phyloP scores from a whole-genome alignment of 2,888 invertebrate genomes.

The Chironomus riparius region DNA sequence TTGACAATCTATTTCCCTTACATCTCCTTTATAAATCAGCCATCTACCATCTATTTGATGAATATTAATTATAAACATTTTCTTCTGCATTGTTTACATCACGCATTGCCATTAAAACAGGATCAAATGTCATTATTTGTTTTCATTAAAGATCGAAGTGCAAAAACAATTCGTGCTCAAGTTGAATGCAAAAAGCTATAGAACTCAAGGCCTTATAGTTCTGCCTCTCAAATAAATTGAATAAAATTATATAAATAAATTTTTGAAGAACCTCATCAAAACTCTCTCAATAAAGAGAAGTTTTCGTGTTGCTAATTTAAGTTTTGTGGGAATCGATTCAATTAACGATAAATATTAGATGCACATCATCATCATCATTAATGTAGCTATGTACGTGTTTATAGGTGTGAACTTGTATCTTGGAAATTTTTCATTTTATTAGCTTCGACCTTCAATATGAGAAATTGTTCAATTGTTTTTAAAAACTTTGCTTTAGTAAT shows the following conservation, averaged over 20 bases:
- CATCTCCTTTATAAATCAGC: no score
- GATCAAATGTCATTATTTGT: neutral
- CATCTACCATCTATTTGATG: neutral
- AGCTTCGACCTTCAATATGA: neutral
- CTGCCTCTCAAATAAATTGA: no score
- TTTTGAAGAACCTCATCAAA: neutral
- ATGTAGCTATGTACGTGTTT: neutral
- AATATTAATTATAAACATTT: neutral
- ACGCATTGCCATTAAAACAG: neutral
- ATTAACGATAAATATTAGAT: constrained; percentile 10
- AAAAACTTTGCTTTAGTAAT: neutral
- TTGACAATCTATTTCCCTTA: no score
- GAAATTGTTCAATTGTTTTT: neutral
- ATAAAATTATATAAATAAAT: no score
- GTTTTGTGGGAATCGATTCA: constrained; percentile 5
- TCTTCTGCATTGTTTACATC: neutral
- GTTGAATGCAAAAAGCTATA: neutral
- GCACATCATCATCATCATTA: neutral
- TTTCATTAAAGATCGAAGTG: neutral
- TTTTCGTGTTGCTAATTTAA: neutral
- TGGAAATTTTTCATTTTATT: neutral
- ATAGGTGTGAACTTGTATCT: constrained; percentile 1
- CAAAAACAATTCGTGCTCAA: constrained; percentile 20
- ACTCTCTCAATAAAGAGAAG: neutral
- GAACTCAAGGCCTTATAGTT: neutral